Evolutionary conservation across 2,113 vertebrate genomes (phyloP).

Genomic region (Marcusenius ussheri): DNA sequence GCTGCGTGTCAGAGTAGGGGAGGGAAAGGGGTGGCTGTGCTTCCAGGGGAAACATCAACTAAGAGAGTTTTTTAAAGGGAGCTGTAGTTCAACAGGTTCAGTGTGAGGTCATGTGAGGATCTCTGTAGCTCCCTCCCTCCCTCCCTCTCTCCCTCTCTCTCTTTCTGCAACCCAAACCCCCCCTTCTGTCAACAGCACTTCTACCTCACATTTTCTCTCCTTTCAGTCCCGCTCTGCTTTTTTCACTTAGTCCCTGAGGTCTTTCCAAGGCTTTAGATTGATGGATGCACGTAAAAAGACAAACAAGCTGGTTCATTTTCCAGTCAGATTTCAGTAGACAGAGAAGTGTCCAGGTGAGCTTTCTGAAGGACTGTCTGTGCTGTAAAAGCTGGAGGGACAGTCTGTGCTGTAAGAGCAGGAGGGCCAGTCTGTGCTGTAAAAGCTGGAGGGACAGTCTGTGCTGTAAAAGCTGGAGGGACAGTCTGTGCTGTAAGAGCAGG

Average conservation of each 20-base stretch:
- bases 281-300: not conserved
- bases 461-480: not conserved
- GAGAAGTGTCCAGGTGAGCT: not conserved
- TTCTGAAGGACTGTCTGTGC: not conserved
- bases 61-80: not conserved
- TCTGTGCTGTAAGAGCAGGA: not conserved
- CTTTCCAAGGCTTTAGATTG: not conserved
- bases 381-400: not conserved
- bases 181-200: not conserved
- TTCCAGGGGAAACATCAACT: not conserved
- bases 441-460: not conserved
- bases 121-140: not conserved
- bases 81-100: slow-evolving; percentile 2
- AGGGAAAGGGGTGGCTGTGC: not conserved
- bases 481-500: not conserved
- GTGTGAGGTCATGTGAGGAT: slow-evolving; percentile 1
- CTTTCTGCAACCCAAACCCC: not conserved
- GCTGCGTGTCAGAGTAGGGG: not conserved
- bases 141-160: not conserved
- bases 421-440: not conserved
- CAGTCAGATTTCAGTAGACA: not conserved
- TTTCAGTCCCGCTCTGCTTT: not conserved
- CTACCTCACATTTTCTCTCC: not conserved
- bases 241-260: not conserved
- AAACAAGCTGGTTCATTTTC: not conserved